phyloP scores from a whole-genome alignment of 2,888 invertebrate species.

The Malacosoma neustria region DNA sequence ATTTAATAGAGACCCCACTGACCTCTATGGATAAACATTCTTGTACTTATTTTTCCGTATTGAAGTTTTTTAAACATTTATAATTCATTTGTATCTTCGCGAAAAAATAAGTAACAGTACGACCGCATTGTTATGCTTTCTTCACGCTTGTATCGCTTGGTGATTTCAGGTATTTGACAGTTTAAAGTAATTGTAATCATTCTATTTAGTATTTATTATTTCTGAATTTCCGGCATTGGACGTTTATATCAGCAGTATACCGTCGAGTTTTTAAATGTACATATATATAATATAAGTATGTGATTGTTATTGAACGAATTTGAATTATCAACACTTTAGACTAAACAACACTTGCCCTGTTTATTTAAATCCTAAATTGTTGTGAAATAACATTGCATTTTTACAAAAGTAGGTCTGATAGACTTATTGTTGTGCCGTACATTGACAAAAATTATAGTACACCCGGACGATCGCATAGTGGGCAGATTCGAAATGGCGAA shows the following conservation, averaged over 20 bases:
- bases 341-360: too few relatives aligned
- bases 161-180: too few relatives aligned
- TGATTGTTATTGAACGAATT: too few relatives aligned
- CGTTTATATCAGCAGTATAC: too few relatives aligned
- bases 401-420: neutral
- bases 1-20: conserved; percentile 12
- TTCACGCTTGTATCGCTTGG: conserved; percentile 11
- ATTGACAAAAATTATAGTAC: neutral
- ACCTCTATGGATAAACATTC: conserved; percentile 24
- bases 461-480: neutral
- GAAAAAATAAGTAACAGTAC: conserved; percentile 26
- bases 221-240: too few relatives aligned
- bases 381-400: neutral
- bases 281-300: too few relatives aligned
- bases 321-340: too few relatives aligned
- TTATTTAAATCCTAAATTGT: too few relatives aligned
- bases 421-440: neutral
- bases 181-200: too few relatives aligned
- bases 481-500: neutral
- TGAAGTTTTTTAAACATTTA: conserved; percentile 24
- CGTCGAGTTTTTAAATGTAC: too few relatives aligned
- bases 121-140: conserved; percentile 22
- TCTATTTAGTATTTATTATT: too few relatives aligned
- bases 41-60: conserved; percentile 30
- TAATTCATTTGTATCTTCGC: conserved; percentile 17